A percentile compares a stretch with the other conserved stretches of the same genome.
phyloP scores from a whole-genome alignment of 2,888 invertebrate species.

The Agrochola litura region DNA sequence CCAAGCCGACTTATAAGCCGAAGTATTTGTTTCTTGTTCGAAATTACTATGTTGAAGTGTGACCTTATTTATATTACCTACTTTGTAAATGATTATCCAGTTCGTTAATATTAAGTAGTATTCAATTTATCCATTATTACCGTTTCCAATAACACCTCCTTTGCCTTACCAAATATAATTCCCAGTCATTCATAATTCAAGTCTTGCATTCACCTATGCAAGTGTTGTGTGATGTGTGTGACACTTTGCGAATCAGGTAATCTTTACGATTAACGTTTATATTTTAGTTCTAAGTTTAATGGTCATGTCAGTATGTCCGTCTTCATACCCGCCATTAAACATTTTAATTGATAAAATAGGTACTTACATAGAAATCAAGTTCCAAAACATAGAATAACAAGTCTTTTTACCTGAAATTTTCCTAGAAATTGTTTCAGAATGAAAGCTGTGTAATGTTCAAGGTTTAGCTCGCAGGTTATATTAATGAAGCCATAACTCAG shows the following conservation, averaged over 20 bases:
- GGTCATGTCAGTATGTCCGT: not conserved
- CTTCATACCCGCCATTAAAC: not conserved
- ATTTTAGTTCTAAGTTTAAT: not conserved
- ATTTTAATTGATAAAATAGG: not conserved
- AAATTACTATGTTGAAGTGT: not conserved
- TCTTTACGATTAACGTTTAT: not conserved
- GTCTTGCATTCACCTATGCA: not conserved
- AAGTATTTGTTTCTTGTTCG: not conserved
- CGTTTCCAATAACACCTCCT: not conserved
- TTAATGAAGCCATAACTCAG: constrained; percentile 35
- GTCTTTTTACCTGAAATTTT: not conserved
- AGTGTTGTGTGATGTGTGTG: not conserved
- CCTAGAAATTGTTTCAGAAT: not conserved
- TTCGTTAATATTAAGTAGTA: not conserved
- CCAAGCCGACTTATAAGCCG: not conserved
- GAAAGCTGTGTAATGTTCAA: not conserved
- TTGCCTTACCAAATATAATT: constrained; percentile 11
- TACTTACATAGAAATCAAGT: not conserved
- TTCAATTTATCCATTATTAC: not conserved
- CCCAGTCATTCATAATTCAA: not conserved
- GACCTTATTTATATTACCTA: not conserved
- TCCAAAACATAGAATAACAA: not conserved
- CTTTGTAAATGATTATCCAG: not conserved
- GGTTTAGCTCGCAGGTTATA: constrained; percentile 7
- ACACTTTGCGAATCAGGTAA: not conserved